phyloP scores from a whole-genome alignment of 2,888 invertebrate genomes.

The Aphidius colemani region DNA sequence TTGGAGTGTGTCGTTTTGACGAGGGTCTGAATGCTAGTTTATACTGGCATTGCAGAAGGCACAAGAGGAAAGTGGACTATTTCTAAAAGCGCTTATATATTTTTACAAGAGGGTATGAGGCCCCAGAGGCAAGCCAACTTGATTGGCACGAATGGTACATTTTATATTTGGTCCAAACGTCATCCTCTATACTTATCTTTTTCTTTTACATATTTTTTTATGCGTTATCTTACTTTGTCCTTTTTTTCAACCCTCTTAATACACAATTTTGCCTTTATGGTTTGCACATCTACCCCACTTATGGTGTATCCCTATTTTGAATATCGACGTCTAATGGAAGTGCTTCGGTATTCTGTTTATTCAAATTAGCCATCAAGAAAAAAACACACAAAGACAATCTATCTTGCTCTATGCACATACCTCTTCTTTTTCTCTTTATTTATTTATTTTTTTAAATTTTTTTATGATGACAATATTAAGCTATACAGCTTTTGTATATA shows the following conservation, averaged over 20 bases:
- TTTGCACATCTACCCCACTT: not conserved
- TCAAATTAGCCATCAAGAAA: conserved; percentile 42
- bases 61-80: too few relatives aligned
- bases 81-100: too few relatives aligned
- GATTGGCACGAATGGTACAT: conserved; percentile 25
- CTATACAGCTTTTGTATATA: too few relatives aligned
- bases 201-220: not conserved
- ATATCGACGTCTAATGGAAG: conserved; percentile 50
- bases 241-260: too few relatives aligned
- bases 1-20: conserved; percentile 23
- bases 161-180: conserved; percentile 29
- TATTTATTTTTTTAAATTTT: too few relatives aligned
- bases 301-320: conserved; percentile 37
- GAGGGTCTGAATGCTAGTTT: conserved; percentile 16
- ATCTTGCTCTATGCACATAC: conserved; percentile 10
- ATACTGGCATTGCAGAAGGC: too few relatives aligned
- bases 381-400: conserved; percentile 12
- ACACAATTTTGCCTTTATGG: not conserved
- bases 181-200: conserved; percentile 11
- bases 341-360: conserved; percentile 42
- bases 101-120: conserved; percentile 18
- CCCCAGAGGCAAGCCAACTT: conserved; percentile 19
- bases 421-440: not conserved
- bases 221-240: too few relatives aligned
- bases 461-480: too few relatives aligned